Conservation (phyloP, 2,888 invertebrate species). For the Petrophora chlorosata region DNA sequence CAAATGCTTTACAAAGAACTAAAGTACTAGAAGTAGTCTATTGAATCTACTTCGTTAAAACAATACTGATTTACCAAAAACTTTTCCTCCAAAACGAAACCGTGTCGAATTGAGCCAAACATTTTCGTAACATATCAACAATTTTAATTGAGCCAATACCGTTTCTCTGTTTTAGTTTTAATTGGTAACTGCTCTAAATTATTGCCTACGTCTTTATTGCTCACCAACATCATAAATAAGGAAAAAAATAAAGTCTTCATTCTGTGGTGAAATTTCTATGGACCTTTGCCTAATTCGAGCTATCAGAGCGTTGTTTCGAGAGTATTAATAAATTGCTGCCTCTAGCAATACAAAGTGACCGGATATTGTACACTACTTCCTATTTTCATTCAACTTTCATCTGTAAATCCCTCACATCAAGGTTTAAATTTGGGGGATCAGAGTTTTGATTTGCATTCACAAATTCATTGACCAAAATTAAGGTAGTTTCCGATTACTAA, state of each 20-base stretch:
- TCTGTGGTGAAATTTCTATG: conserved; percentile 63
- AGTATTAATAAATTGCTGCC: conserved; percentile 78
- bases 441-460: conserved; percentile 67
- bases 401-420: conserved; percentile 29
- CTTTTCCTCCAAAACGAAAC: conserved; percentile 4
- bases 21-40: too few species aligned
- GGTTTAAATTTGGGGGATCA: conserved; percentile 33
- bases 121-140: conserved; percentile 18
- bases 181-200: conserved; percentile 35
- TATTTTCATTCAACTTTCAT: conserved; percentile 24
- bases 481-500: conserved; percentile 75
- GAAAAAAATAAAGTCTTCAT: conserved; percentile 61
- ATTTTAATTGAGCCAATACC: conserved; percentile 33
- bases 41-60: too few species aligned
- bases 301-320: conserved; percentile 68
- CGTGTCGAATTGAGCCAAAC: conserved; percentile 17
- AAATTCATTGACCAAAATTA: conserved; percentile 79
- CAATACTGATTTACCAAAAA: too few species aligned
- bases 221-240: conserved; percentile 40
- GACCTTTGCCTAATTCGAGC: conserved; percentile 70
- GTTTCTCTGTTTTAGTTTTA: conserved; percentile 24
- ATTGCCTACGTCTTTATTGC: conserved; percentile 38
- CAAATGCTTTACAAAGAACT: too few species aligned
- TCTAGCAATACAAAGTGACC: conserved; percentile 69
- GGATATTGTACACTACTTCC: conserved; percentile 63